phyloP scores from a whole-genome alignment of 1,140 invertebrate genomes.

The Aplysia californica region DNA sequence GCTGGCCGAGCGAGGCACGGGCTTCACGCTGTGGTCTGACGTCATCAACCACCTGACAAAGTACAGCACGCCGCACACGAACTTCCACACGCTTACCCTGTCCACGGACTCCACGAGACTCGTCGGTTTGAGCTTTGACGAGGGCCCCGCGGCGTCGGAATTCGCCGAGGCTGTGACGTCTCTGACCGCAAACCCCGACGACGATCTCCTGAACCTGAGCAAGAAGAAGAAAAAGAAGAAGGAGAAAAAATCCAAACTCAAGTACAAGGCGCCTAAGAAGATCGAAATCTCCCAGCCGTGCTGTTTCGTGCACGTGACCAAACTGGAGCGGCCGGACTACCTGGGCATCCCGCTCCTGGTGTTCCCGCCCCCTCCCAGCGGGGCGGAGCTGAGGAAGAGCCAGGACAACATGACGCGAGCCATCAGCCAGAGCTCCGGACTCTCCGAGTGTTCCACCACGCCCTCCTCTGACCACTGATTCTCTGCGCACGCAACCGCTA shows the following conservation, averaged over 20 bases:
- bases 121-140: slow-evolving; percentile 82
- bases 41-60: slow-evolving; percentile 77
- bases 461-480: too few species aligned
- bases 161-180: slow-evolving; percentile 77
- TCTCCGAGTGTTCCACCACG: slow-evolving; percentile 31
- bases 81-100: slow-evolving; percentile 87
- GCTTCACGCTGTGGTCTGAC: slow-evolving; percentile 87
- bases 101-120: slow-evolving; percentile 75
- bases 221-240: slow-evolving; percentile 60
- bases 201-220: slow-evolving; percentile 79
- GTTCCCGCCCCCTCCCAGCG: slow-evolving; percentile 29
- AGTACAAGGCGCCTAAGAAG: slow-evolving; percentile 76
- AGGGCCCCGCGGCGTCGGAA: slow-evolving; percentile 77
- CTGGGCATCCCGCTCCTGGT: background rate
- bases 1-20: slow-evolving; percentile 84
- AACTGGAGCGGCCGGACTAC: slow-evolving; percentile 74
- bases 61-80: slow-evolving; percentile 73
- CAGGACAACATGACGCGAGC: slow-evolving; percentile 15
- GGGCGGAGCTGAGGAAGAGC: slow-evolving; percentile 1
- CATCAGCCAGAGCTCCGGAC: slow-evolving; percentile 35
- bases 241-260: slow-evolving; percentile 49
- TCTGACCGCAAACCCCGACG: slow-evolving; percentile 82
- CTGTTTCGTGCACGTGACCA: slow-evolving; percentile 88
- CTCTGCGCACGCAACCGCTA: too few species aligned
- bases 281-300: slow-evolving; percentile 87